These are phyloP conservation scores for Phrynocephalus vlangalii DNA, from an alignment of 2,797 vertebrate species.

Conservation along the genomic window DNA sequence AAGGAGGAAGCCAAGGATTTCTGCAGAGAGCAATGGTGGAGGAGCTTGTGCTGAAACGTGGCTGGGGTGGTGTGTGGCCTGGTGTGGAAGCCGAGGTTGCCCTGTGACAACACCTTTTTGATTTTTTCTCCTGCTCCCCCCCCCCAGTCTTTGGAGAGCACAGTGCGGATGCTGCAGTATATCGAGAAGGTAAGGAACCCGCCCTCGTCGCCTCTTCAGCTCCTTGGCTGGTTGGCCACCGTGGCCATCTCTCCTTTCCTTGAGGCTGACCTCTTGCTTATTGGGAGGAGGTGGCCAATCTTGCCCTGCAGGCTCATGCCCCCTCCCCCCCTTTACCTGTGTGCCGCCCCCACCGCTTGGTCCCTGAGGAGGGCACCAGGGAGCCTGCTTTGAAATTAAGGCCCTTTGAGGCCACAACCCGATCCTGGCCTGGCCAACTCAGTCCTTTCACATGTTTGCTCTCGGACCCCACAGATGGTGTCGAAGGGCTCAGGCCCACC, in stretches of 20 bases:
- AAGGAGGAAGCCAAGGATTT: not conserved
- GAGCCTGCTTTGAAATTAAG: not conserved
- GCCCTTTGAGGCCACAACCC: no score
- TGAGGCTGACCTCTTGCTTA: no score
- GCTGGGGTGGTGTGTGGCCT: accelerated
- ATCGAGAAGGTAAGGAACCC: constrained; percentile 80
- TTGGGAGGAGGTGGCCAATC: no score
- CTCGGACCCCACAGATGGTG: no score
- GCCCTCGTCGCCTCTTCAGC: not conserved
- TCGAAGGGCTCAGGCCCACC: not conserved
- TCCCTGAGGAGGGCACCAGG: not conserved
- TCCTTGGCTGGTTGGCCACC: not conserved
- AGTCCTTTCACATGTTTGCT: no score
- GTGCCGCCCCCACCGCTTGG: not conserved
- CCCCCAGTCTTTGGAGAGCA: constrained; percentile 83
- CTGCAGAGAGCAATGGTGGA: no score
- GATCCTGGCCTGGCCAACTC: no score
- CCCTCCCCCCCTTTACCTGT: no score
- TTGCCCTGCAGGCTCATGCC: no score
- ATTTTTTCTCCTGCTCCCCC: not conserved
- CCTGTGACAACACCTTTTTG: no score
- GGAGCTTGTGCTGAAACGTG: no score
- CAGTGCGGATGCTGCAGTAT: constrained; percentile 81
- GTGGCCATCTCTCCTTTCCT: not conserved
- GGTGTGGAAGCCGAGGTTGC: not conserved